phyloP scores from a whole-genome alignment of 2,797 vertebrate genomes.

The Esox lucius region DNA sequence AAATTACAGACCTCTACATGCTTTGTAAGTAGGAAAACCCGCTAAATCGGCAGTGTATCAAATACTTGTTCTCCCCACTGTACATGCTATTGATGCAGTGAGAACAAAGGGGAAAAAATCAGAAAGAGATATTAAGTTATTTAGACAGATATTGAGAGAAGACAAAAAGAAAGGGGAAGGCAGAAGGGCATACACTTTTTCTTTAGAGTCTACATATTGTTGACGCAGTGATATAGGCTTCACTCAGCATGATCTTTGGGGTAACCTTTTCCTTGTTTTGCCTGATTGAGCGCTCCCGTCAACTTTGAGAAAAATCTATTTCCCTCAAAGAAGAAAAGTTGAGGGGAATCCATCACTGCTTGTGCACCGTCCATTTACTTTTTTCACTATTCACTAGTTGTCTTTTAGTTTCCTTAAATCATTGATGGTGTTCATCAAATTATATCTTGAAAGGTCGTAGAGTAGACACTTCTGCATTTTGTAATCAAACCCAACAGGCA shows the following conservation, averaged over 20 bases:
- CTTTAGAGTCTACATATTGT: background rate
- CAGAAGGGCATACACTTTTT: background rate
- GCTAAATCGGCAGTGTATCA: too few relatives aligned
- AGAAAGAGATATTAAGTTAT: background rate
- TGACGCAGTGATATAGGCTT: background rate
- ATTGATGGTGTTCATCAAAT: constrained; percentile 23
- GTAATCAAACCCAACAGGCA: constrained; percentile 30
- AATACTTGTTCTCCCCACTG: too few relatives aligned
- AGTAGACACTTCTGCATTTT: constrained; percentile 23
- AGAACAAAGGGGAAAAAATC: background rate
- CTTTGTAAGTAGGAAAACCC: too few relatives aligned
- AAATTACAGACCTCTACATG: too few relatives aligned
- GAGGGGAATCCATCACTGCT: background rate
- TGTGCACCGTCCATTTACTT: background rate
- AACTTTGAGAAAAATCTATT: constrained; percentile 2
- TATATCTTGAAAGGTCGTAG: constrained; percentile 35
- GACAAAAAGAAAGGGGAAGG: background rate
- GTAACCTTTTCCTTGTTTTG: background rate
- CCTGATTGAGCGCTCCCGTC: background rate
- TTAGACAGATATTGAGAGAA: background rate
- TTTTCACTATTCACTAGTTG: background rate
- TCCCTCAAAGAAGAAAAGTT: background rate
- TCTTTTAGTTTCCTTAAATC: background rate
- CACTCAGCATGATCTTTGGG: background rate
- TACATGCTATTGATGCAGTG: background rate